phyloP scores from a whole-genome alignment of 2,797 vertebrate species.

The Crossoptilon crossoptilon region DNA sequence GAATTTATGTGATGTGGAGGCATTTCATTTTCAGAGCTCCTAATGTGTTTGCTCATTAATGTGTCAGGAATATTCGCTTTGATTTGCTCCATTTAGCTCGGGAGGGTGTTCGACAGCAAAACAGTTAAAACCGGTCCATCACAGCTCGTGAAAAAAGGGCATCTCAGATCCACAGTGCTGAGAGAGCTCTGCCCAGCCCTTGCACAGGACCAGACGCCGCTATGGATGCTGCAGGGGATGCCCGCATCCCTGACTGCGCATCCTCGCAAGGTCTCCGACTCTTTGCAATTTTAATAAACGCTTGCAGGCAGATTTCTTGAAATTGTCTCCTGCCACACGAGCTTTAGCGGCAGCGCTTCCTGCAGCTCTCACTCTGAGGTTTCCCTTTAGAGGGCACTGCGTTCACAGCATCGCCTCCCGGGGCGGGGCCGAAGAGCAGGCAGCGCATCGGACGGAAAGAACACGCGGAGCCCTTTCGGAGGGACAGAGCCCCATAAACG shows the following conservation, averaged over 20 bases:
- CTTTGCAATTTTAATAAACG: neutral
- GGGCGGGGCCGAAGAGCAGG: neutral
- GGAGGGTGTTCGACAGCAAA: slow-evolving; percentile 18
- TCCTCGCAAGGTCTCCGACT: neutral
- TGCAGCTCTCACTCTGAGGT: accelerated
- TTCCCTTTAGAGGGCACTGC: neutral
- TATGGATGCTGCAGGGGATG: neutral
- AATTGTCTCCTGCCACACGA: neutral
- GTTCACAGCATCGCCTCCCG: neutral
- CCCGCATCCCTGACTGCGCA: too few species aligned
- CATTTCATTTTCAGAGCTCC: slow-evolving; percentile 41
- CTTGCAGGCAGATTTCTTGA: neutral
- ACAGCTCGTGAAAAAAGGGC: neutral
- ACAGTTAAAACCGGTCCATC: neutral
- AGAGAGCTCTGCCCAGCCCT: neutral
- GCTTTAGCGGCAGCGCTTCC: neutral
- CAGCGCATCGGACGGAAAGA: neutral
- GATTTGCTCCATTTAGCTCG: slow-evolving; percentile 59
- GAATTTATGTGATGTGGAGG: neutral
- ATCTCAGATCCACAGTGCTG: neutral
- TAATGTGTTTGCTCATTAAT: slow-evolving; percentile 53
- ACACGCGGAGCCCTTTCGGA: neutral
- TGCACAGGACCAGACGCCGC: neutral
- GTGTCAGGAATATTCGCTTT: slow-evolving; percentile 39
- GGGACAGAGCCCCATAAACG: neutral